phyloP scores from a whole-genome alignment of 2,888 invertebrate genomes.

The Drosophila basisetae region DNA sequence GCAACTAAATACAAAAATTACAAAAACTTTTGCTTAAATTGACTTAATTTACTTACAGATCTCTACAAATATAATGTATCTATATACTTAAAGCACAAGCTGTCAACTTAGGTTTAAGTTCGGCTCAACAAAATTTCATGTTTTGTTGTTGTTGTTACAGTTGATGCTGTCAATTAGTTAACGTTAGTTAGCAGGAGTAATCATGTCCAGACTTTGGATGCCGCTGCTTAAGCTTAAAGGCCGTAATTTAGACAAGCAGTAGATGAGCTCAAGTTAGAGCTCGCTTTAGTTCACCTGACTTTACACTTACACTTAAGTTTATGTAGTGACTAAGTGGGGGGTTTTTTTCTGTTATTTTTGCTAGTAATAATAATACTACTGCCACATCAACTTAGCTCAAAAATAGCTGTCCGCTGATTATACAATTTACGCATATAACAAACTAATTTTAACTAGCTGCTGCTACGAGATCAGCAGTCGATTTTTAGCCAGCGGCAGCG shows the following conservation, averaged over 20 bases:
- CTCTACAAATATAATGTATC: conserved; percentile 14
- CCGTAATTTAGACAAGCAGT: conserved; percentile 9
- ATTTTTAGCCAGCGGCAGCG: conserved; percentile 40
- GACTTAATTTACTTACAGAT: conserved; percentile 19
- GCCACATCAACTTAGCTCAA: conserved; percentile 36
- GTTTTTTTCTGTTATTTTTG: conserved; percentile 33
- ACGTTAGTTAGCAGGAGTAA: conserved; percentile 2
- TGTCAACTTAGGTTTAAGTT: conserved; percentile 31
- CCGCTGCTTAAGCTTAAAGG: conserved; percentile 17
- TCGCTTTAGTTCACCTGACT: conserved; percentile 18
- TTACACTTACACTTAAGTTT: conserved; percentile 47
- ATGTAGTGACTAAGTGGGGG: conserved; percentile 68
- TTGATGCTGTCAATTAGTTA: conserved; percentile 16
- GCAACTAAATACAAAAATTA: conserved; percentile 30
- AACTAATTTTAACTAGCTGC: conserved; percentile 65
- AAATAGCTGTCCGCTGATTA: conserved; percentile 51
- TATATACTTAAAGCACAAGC: conserved; percentile 43
- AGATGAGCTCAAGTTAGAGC: neutral
- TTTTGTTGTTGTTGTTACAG: conserved; percentile 5
- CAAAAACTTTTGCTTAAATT: conserved; percentile 20
- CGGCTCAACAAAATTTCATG: conserved; percentile 14
- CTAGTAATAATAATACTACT: conserved; percentile 69
- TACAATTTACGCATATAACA: conserved; percentile 60
- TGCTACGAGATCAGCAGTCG: conserved; percentile 73
- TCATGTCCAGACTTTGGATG: conserved; percentile 14